Conservation (phyloP, 2,113 vertebrate genomes). For the Athene cunicularia region DNA sequence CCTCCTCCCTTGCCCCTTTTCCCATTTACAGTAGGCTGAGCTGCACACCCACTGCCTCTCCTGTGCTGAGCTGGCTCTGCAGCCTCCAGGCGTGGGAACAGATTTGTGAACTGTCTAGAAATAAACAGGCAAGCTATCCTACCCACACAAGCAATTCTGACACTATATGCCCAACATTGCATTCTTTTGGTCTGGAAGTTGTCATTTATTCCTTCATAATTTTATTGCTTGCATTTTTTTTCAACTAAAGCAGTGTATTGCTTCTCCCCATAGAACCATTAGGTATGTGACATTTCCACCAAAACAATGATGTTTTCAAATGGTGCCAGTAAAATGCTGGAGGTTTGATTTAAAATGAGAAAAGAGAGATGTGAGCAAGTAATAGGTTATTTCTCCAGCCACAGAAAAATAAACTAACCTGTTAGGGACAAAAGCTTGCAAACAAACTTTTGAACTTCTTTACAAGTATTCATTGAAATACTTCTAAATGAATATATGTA, state of each 20-base stretch:
- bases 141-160: neutral
- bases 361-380: neutral
- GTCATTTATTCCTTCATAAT: neutral
- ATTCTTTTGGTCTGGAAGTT: constrained; percentile 13
- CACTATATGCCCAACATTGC: neutral
- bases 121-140: neutral
- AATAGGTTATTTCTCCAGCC: neutral
- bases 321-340: neutral
- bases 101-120: neutral
- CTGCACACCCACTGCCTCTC: neutral
- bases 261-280: neutral
- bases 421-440: neutral
- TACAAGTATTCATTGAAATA: neutral
- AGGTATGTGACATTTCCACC: constrained; percentile 31
- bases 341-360: neutral
- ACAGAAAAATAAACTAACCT: neutral
- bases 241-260: neutral
- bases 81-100: neutral
- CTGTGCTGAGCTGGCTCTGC: neutral
- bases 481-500: neutral
- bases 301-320: constrained; percentile 29
- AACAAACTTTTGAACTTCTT: neutral
- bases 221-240: neutral
- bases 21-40: neutral
- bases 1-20: neutral